Evolutionary conservation across 2,797 vertebrate genomes (phyloP).

Genomic region (Galago senegalensis): DNA sequence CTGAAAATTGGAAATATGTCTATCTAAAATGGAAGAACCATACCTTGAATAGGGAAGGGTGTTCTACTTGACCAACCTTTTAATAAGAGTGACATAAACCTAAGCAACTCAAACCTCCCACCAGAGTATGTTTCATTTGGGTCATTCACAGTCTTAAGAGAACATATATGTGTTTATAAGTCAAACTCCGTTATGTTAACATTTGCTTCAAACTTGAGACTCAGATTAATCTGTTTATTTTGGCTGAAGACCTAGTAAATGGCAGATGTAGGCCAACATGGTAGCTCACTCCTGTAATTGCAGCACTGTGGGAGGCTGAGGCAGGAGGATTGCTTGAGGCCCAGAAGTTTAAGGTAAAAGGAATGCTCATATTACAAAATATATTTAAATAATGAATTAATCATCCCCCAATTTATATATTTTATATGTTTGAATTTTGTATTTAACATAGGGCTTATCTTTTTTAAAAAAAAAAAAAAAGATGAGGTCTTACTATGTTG

Average conservation of each 20-base stretch:
- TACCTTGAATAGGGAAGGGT: background rate
- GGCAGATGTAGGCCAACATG: no score
- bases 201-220: conserved; percentile 32
- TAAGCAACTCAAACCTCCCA: background rate
- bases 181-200: conserved; percentile 24
- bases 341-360: conserved; percentile 32
- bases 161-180: background rate
- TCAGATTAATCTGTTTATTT: no score
- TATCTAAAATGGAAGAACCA: conserved; percentile 43
- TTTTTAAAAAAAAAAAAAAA: background rate
- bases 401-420: conserved; percentile 41
- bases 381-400: conserved; percentile 63
- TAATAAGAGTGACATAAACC: conserved; percentile 16
- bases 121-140: background rate
- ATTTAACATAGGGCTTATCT: background rate
- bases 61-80: conserved; percentile 1
- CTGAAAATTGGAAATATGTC: background rate
- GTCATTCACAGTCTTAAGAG: conserved; percentile 17
- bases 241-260: no score
- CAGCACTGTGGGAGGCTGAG: no score
- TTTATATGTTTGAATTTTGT: conserved; percentile 38
- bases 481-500: background rate
- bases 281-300: no score
- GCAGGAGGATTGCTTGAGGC: no score
- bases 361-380: conserved; percentile 22